Conservation (phyloP, 2,888 invertebrate species). For the Nineta flava region DNA sequence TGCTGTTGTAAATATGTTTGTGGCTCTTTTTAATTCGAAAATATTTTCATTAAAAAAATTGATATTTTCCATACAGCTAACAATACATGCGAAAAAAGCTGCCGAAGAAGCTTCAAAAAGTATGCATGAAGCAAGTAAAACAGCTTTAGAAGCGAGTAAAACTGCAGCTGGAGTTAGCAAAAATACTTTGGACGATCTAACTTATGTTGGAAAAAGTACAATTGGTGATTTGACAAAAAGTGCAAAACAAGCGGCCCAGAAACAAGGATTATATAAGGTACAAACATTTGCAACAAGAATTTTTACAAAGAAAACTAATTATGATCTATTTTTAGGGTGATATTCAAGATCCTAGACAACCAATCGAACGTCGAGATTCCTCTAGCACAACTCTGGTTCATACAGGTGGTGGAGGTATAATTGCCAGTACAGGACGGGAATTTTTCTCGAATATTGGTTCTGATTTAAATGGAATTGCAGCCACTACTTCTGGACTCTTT, state of each 20-base stretch:
- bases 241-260: constrained; percentile 74
- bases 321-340: constrained; percentile 2
- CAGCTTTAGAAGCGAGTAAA: constrained; percentile 71
- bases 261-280: constrained; percentile 71
- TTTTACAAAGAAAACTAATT: not conserved
- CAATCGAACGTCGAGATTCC: constrained; percentile 37
- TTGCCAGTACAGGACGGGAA: constrained; percentile 55
- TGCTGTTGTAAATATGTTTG: too few species aligned
- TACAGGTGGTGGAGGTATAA: constrained; percentile 37
- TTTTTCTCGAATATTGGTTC: constrained; percentile 85
- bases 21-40: not conserved
- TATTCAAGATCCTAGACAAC: constrained; percentile 13
- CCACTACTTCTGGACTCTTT: constrained; percentile 86
- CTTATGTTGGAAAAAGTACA: constrained; percentile 80
- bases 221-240: constrained; percentile 81
- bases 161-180: constrained; percentile 78
- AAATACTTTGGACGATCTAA: constrained; percentile 74
- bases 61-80: constrained; percentile 37
- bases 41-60: not conserved
- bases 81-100: constrained; percentile 75
- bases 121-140: constrained; percentile 70
- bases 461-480: constrained; percentile 83
- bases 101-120: constrained; percentile 69
- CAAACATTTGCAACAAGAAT: constrained; percentile 3
- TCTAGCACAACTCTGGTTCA: constrained; percentile 43